A percentile compares a stretch with the other conserved stretches of the same genome.
Evolutionary conservation across 1,140 invertebrate genomes (phyloP).

Genomic region (Phthorimaea operculella): DNA sequence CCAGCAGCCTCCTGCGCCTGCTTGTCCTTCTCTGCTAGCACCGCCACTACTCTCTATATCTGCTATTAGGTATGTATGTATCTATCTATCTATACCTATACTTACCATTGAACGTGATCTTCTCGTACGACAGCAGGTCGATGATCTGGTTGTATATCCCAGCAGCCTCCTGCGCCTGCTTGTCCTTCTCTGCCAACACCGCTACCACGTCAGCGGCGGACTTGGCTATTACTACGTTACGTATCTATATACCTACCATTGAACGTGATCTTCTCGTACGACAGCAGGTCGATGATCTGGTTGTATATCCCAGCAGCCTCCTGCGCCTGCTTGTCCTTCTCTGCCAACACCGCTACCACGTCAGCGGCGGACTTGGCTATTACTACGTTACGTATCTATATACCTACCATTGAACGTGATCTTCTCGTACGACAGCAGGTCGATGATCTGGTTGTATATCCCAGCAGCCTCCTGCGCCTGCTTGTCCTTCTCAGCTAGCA

Average conservation of each 20-base stretch:
- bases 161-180: slow-evolving; percentile 75
- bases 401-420: slow-evolving; percentile 94
- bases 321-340: slow-evolving; percentile 77
- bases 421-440: slow-evolving; percentile 92
- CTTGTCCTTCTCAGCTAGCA: slow-evolving; percentile 79
- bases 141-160: slow-evolving; percentile 85
- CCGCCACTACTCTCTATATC: slow-evolving; percentile 88
- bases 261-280: slow-evolving; percentile 94
- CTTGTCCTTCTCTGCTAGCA: slow-evolving; percentile 79
- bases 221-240: too few species aligned
- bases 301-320: slow-evolving; percentile 81
- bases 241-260: slow-evolving; percentile 84
- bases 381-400: too few species aligned
- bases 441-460: slow-evolving; percentile 85
- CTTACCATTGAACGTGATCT: slow-evolving; percentile 93
- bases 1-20: slow-evolving; percentile 76
- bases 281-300: slow-evolving; percentile 88
- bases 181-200: slow-evolving; percentile 79
- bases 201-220: slow-evolving; percentile 87
- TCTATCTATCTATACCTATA: too few species aligned
- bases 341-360: slow-evolving; percentile 82
- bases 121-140: slow-evolving; percentile 91
- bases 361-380: slow-evolving; percentile 81
- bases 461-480: slow-evolving; percentile 76
- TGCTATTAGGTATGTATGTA: too few species aligned